These are phyloP conservation scores for Scytalopus superciliaris DNA, from an alignment of 2,113 vertebrate genomes.

Conservation along the genomic window DNA sequence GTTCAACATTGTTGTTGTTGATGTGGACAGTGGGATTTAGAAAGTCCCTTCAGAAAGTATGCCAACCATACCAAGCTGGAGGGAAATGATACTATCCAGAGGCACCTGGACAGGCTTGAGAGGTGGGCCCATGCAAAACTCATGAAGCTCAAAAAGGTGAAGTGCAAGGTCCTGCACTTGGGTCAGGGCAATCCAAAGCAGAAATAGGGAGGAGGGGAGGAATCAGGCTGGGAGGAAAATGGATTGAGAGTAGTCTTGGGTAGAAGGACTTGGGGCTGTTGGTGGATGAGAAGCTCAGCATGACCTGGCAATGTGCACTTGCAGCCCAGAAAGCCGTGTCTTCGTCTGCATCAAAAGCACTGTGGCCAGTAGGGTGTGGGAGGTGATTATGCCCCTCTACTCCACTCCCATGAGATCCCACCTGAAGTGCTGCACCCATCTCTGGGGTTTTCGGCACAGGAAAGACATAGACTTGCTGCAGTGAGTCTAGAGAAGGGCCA, in stretches of 20 bases:
- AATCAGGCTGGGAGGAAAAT: background rate
- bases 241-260: background rate
- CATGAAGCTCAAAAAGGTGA: background rate
- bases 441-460: background rate
- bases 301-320: accelerated
- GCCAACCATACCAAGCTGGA: background rate
- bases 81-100: background rate
- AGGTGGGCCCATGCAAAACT: background rate
- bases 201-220: too few species aligned
- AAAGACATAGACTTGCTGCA: background rate
- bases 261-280: background rate
- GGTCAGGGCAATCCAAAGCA: background rate
- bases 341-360: background rate
- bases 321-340: background rate
- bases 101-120: background rate
- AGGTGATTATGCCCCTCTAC: background rate
- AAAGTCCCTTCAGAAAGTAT: background rate
- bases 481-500: background rate
- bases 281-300: background rate
- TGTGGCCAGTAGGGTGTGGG: accelerated
- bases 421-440: background rate
- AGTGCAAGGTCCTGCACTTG: background rate
- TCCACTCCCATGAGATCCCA: background rate
- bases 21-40: background rate
- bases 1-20: background rate